These are phyloP conservation scores for human DNA, from an alignment of 2,113 vertebrate species.

Conservation along the genomic window GRCh38 chr9:70911001-70911500, in stretches of 20 bases:
- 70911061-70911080: background rate
- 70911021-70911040: background rate
- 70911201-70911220: background rate
- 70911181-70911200: background rate
- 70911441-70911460: background rate
- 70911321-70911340: background rate
- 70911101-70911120: background rate
- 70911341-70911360: background rate
- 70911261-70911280: background rate
- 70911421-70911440: background rate
- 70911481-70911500: background rate
- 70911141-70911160: background rate
- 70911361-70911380: background rate
- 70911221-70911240: background rate
- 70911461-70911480: background rate
- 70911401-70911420: background rate
- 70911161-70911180: background rate
- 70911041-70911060: background rate
- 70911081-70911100: background rate
- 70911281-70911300: background rate
- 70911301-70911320: background rate
- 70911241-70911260: background rate
- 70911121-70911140: background rate
- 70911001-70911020: background rate
- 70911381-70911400: background rate